Conservation (phyloP, 2,888 invertebrate genomes). For the Sisyra nigra region DNA sequence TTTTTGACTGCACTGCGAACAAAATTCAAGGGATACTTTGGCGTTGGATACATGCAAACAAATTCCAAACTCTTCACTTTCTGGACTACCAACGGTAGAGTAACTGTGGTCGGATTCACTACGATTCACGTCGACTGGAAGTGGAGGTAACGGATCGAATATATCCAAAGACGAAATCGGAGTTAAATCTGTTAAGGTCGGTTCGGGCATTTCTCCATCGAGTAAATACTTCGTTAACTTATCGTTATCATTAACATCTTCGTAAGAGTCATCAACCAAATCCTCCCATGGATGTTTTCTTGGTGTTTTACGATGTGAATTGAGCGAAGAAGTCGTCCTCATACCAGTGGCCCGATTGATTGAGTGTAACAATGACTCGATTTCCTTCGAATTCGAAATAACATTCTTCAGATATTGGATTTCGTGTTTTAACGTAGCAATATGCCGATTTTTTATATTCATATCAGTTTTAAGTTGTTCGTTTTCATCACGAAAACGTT, state of each 20-base stretch:
- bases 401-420: conserved; percentile 36
- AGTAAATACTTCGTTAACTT: not conserved
- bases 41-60: conserved; percentile 39
- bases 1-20: conserved; percentile 35
- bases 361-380: conserved; percentile 30
- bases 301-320: not conserved
- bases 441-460: conserved; percentile 29
- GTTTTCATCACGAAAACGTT: conserved; percentile 28
- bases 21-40: conserved; percentile 38
- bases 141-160: no score
- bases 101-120: not conserved
- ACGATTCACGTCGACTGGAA: not conserved
- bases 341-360: conserved; percentile 26
- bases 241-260: not conserved
- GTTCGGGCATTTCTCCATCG: not conserved
- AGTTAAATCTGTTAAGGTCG: not conserved
- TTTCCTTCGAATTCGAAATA: conserved; percentile 34
- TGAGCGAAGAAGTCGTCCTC: conserved; percentile 21
- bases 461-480: conserved; percentile 29
- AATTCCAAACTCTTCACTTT: conserved; percentile 28
- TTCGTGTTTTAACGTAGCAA: conserved; percentile 33
- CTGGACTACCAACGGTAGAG: not conserved
- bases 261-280: not conserved
- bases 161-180: not conserved
- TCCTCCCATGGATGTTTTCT: not conserved